Base-by-base conservation (phyloP, 2,113 vertebrate genomes). In the Vidua chalybeata region DNA sequence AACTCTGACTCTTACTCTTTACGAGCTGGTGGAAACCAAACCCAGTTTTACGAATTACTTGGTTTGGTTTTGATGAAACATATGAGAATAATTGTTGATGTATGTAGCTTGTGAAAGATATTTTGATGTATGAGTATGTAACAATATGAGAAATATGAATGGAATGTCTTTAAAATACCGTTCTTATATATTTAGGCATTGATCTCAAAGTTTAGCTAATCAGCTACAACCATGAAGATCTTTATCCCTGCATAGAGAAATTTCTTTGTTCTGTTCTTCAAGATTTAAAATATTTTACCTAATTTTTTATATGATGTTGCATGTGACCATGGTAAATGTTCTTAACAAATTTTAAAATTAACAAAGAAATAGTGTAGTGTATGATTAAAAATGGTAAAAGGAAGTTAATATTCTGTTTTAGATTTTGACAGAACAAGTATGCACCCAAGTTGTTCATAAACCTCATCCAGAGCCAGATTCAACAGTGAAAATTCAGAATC, bases 401-500 rank as follows among this genome's bases (percentile, higher is more conserved):
- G 7, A 82, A 61, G 18, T 59, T 94, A 51, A 89, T 74, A 72
- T 61, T 97, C 88, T 94, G 5, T 96, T 98, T 74, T 96, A 99
- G 99, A 99, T 99, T 94, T 98, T 99, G 94, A 99, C 99, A 15
- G 99, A 99, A 94, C 99, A 99, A 98, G 99, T 99, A 30, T 99
- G 99, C 86, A 99, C 99, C 62, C 99, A 99, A 90, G 99, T 99
- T 96, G 99, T 99, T 82, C 99, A 99, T 97, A 99, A 99, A 95
- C 99, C 99, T 0, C 99, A 99, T 89, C 99, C 99, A 41, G 99
- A 99, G 84, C 99, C 99, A 15, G 99, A 99, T 96, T 99, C 99
- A n/a, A 99, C 99, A 16, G 98, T 99, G 97, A 99, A 99, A 98
- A 99, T 99, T 96, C 99, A 99, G 96, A 99, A 99, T 97, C 99